Percentiles rank a stretch among this genome's conserved stretches.
phyloP scores from a whole-genome alignment of 2,797 vertebrate genomes.

The Argyrosomus regius region DNA sequence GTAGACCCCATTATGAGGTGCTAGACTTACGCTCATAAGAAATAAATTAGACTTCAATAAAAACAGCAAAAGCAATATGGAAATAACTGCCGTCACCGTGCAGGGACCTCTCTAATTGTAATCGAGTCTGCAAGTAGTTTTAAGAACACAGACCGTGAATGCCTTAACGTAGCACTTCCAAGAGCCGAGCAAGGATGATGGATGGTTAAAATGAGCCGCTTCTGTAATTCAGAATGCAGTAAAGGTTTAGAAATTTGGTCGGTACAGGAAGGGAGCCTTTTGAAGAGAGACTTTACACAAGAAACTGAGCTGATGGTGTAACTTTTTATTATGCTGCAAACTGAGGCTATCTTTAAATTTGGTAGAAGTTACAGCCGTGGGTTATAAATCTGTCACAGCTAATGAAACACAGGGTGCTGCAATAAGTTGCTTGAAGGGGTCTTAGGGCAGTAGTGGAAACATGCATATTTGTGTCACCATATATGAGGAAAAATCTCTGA shows the following conservation, averaged over 20 bases:
- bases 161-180: constrained; percentile 49
- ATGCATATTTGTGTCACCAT: constrained; percentile 21
- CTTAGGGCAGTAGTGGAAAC: constrained; percentile 41
- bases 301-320: constrained; percentile 46
- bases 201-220: constrained; percentile 46
- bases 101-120: constrained; percentile 50
- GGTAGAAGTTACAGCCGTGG: constrained; percentile 30
- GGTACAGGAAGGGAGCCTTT: constrained; percentile 34
- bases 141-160: constrained; percentile 31
- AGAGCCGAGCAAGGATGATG: constrained; percentile 31
- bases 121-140: constrained; percentile 33
- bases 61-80: constrained; percentile 49
- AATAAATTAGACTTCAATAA: constrained; percentile 58
- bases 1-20: constrained; percentile 10
- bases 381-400: constrained; percentile 67
- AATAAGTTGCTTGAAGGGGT: constrained; percentile 41
- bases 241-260: constrained; percentile 51
- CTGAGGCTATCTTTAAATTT: constrained; percentile 44
- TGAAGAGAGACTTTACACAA: constrained; percentile 42
- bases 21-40: constrained; percentile 39
- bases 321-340: constrained; percentile 55
- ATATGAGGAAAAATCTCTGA: constrained; percentile 15
- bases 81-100: constrained; percentile 34
- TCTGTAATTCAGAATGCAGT: constrained; percentile 46
- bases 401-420: constrained; percentile 58